Base-by-base conservation (phyloP, 2,888 invertebrate genomes). In the Lysandra bellargus region DNA sequence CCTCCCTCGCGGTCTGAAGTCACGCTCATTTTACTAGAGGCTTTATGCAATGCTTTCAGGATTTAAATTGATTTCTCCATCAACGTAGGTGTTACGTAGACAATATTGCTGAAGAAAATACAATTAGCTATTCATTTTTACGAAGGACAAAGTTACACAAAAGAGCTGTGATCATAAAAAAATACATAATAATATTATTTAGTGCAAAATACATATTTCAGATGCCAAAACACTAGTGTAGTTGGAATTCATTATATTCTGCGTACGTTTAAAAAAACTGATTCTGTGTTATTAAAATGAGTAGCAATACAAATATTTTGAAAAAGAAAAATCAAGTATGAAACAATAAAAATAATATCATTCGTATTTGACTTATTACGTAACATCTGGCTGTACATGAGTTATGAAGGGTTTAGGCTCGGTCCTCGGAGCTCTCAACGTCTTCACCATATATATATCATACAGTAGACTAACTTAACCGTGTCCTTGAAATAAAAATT, bases 401-500 rank as follows among this genome's bases (percentile, higher is more conserved):
- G 44, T 75, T 75, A 75, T 49, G 44, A 30, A 53, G 75, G 75
- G 75, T 14, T 75, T 23, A 75, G 75, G 75, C 44, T 53, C 30
- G 75, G 40, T 30, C 49, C 40, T 74, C 23, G 74, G 40, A 75
- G 53, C 61, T 23, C 64, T 64, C 30, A 30, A 30, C 64, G 23
- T 30, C 64, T 64, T 64, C 4, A 53, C 53, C 14, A 53, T 53
- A 53, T 53, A 53, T 14, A 53, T 12, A 14, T 14, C 53, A 53
- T 53, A 53, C 53, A 53, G 53, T 53, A 14, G 14, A 53, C 53
- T 53, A 53, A 14, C 53, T 14, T 14, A 53, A 4, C 4, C 14
- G 14, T 14, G 53, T 53, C 3, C 4, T 53, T 53, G 53, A 53
- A 53, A 14, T 53, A 0, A 53, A 53, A 53, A 0, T 53, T 14